phyloP scores from a whole-genome alignment of 2,888 invertebrate genomes.

The Galerucella calmariensis region DNA sequence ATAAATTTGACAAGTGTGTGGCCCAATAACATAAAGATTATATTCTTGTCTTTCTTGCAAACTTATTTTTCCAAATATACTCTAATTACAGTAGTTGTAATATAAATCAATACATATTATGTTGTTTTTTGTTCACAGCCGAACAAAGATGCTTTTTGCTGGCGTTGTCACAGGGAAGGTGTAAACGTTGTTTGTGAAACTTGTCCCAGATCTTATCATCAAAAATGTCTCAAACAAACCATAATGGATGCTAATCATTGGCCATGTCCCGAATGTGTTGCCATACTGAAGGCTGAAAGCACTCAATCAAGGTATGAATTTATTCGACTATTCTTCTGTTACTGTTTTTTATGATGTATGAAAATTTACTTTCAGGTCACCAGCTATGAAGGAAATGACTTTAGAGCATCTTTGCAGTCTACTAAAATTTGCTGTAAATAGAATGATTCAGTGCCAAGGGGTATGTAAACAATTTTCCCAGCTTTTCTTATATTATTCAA shows the following conservation, averaged over 20 bases:
- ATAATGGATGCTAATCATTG: constrained; percentile 71
- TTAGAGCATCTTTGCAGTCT: constrained; percentile 81
- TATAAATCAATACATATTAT: neutral
- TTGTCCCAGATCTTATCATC: constrained; percentile 88
- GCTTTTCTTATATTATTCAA: neutral
- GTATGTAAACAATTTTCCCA: constrained; percentile 65
- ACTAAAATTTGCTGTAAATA: constrained; percentile 80
- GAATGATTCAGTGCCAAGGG: constrained; percentile 84
- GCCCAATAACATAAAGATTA: no score
- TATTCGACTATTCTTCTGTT: neutral
- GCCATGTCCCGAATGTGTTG: constrained; percentile 90
- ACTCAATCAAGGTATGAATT: constrained; percentile 72
- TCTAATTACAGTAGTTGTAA: neutral
- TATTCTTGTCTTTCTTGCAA: no score
- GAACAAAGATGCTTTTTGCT: constrained; percentile 84
- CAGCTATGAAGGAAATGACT: constrained; percentile 78
- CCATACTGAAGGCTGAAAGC: constrained; percentile 78
- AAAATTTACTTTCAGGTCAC: constrained; percentile 58
- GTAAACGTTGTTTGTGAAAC: constrained; percentile 77
- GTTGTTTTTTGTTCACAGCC: constrained; percentile 57
- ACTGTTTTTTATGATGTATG: neutral
- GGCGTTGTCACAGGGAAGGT: constrained; percentile 86
- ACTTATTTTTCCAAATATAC: no score
- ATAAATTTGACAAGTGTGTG: no score
- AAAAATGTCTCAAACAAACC: constrained; percentile 75